Base-by-base conservation (phyloP, 1,140 invertebrate genomes). In the Philopotamus ludificatus region DNA sequence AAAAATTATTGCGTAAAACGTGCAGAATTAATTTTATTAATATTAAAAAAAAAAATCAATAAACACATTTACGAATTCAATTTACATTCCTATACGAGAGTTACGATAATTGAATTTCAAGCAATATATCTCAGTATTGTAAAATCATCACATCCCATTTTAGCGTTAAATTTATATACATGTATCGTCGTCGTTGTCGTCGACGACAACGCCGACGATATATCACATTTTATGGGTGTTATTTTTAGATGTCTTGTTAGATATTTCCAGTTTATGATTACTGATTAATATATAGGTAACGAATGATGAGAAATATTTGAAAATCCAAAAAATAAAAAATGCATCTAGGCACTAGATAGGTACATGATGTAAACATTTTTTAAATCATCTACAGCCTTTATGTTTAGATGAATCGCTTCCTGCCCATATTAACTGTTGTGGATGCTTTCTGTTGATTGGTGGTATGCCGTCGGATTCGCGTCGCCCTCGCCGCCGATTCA, bases 191-290 rank as follows among this genome's bases (percentile, higher is more conserved):
- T 12, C 4, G 4, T 34, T 34, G 12, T 34, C n/a, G 28, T 34
- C 28, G 28, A 34, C 28, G 28, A 4, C 4, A 7, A 34, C 44
- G 44, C 15, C 8, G 8, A 53, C 9, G 22, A 53, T n/a, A 55
- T 60, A 66, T 66, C 65, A 66, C 65, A 66, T 62, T 62, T 62
- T 47, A 51, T 66, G 65, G 65, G 26, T 66, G 65, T 66, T 66
- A 66, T 66, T 66, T 66, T 66, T 66, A 66, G 65, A 66, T 66
- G 65, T 66, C 65, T 62, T 66, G 65, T 66, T 66, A 66, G 65
- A 66, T 66, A 66, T 62, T 66, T 62, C 65, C 58, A 66, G 65
- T 66, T n/a, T 66, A 66, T 62, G 59, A 62, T 62, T 66, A 66
- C 58, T 55, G 59, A 57, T 59, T 65, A 57, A 55, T n/a, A 42